Percentiles rank a stretch among this genome's conserved stretches.
phyloP scores from a whole-genome alignment of 2,113 vertebrate genomes.

The Ceyx cyanopectus region DNA sequence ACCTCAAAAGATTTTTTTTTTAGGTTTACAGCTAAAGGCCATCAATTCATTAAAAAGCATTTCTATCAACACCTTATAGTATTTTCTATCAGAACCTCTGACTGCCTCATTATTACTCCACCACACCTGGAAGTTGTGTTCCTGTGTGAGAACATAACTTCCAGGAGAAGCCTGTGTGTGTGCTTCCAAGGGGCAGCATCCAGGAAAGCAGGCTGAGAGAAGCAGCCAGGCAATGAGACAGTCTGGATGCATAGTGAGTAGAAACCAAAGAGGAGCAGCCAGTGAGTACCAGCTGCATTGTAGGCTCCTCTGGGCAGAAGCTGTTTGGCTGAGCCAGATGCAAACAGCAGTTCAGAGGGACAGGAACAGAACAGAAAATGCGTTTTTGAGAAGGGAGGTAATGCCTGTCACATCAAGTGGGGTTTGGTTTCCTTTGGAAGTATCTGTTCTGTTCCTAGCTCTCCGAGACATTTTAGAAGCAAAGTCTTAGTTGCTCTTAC shows the following conservation, averaged over 20 bases:
- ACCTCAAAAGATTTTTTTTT: neutral
- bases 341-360: neutral
- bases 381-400: neutral
- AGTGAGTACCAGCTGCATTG: neutral
- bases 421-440: conserved; percentile 18
- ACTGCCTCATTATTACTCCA: neutral
- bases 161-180: neutral
- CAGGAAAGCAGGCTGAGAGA: neutral
- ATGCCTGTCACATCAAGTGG: neutral
- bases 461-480: neutral
- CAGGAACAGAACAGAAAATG: neutral
- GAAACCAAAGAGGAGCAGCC: neutral
- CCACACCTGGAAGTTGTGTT: neutral
- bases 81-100: neutral
- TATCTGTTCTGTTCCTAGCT: neutral
- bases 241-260: neutral
- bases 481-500: neutral
- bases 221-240: neutral
- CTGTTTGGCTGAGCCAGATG: neutral
- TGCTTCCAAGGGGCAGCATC: neutral
- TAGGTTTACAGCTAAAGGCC: neutral
- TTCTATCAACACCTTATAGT: neutral
- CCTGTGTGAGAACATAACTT: neutral
- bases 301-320: neutral
- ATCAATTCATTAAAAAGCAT: neutral